These are phyloP conservation scores for Styela plicata DNA, from an alignment of 23 tunicate genomes.

Conservation along the genomic window DNA sequence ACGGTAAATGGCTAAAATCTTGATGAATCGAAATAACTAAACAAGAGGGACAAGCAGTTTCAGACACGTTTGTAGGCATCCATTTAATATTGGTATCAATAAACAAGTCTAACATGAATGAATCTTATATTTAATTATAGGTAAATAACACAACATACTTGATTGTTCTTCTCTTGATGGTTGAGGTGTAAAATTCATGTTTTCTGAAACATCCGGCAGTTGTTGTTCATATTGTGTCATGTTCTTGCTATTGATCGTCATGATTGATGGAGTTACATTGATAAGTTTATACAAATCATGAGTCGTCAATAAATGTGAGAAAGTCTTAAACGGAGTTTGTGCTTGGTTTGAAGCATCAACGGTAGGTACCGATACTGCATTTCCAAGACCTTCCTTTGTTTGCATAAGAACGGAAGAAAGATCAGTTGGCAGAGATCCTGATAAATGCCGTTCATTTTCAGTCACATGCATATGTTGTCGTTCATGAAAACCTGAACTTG, in stretches of 20 bases:
- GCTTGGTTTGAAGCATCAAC: neutral
- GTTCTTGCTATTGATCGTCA: neutral
- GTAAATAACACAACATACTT: neutral
- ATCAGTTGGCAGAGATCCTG: constrained; percentile 19
- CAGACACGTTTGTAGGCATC: too few relatives aligned
- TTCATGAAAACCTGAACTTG: neutral
- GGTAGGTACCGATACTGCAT: neutral
- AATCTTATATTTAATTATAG: too few relatives aligned
- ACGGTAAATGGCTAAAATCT: too few relatives aligned
- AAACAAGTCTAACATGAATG: too few relatives aligned
- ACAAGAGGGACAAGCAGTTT: too few relatives aligned
- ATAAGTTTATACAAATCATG: constrained; percentile 25
- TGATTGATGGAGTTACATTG: constrained; percentile 12
- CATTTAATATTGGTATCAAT: too few relatives aligned
- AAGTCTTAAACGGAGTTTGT: constrained; percentile 12
- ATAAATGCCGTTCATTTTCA: constrained; percentile 14
- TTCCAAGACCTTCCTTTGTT: neutral
- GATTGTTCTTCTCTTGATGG: neutral
- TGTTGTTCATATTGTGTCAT: neutral
- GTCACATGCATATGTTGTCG: neutral
- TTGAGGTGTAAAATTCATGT: constrained; percentile 1
- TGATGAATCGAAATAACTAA: too few relatives aligned
- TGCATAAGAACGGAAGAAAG: neutral
- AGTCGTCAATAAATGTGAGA: constrained; percentile 15
- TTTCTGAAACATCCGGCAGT: neutral